Conservation (phyloP, 2,113 vertebrate genomes). For the Xenotilapia longispinis region DNA sequence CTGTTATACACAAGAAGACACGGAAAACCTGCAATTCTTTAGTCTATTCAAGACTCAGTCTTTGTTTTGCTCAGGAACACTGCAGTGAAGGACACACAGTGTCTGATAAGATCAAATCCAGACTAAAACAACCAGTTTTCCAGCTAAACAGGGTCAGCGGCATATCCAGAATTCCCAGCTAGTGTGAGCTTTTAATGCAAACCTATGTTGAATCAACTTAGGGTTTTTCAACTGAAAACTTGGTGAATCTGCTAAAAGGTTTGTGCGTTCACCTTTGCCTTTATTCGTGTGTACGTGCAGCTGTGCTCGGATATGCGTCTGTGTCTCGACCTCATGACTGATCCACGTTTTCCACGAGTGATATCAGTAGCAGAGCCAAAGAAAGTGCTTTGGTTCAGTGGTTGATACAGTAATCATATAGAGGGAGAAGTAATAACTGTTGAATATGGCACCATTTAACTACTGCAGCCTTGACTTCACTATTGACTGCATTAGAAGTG, state of each 20-base stretch:
- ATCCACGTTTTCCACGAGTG: conserved; percentile 4
- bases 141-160: background rate
- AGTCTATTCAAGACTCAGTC: background rate
- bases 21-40: rapidly evolving
- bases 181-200: background rate
- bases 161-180: background rate
- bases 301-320: no score
- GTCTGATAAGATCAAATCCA: background rate
- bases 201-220: background rate
- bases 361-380: conserved; percentile 17
- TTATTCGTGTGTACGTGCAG: background rate
- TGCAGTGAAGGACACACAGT: background rate
- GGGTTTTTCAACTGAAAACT: background rate
- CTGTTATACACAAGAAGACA: background rate
- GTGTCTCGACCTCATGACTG: background rate
- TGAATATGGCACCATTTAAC: conserved; percentile 26
- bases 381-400: conserved; percentile 22
- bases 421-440: conserved; percentile 46
- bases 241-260: background rate
- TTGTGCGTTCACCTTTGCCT: background rate
- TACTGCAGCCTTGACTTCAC: conserved; percentile 50
- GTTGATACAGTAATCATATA: conserved; percentile 46
- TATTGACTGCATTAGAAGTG: conserved; percentile 37
- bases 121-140: background rate
- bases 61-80: background rate